phyloP scores from a whole-genome alignment of 2,888 invertebrate genomes.

The Trachelus tabidus region DNA sequence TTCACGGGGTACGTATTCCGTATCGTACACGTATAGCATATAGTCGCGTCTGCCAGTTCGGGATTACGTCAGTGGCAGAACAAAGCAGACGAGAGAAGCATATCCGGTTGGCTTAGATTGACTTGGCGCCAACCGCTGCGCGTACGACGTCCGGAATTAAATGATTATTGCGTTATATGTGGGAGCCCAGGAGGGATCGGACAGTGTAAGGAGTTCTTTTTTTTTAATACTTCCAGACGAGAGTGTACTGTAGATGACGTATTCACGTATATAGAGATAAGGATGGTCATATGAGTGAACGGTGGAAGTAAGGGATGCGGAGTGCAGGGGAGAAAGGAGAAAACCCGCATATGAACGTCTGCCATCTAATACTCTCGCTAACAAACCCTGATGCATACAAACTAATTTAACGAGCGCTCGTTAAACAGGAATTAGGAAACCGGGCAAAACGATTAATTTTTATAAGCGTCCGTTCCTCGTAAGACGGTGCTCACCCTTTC shows the following conservation, averaged over 20 bases:
- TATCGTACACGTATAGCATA: too few relatives aligned
- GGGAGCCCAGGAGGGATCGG: conserved; percentile 28
- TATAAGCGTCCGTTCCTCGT: conserved; percentile 32
- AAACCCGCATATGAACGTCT: conserved; percentile 31
- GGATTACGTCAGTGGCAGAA: conserved; percentile 55
- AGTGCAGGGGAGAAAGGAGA: conserved; percentile 19
- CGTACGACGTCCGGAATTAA: conserved; percentile 64
- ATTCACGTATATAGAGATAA: not conserved
- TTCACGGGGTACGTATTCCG: too few relatives aligned
- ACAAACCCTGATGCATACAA: conserved; percentile 23
- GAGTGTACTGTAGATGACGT: too few relatives aligned
- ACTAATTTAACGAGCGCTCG: conserved; percentile 28
- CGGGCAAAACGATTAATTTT: conserved; percentile 58
- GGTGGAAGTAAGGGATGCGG: conserved; percentile 15
- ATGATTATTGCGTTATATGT: conserved; percentile 63
- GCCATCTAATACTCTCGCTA: conserved; percentile 18
- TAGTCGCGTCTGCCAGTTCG: conserved; percentile 26
- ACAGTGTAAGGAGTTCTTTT: too few relatives aligned
- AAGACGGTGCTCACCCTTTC: not conserved
- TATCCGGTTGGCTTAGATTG: conserved; percentile 66
- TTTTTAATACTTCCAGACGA: too few relatives aligned
- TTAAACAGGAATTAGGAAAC: conserved; percentile 50
- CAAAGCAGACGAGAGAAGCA: conserved; percentile 56
- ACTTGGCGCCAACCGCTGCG: conserved; percentile 65
- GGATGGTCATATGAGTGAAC: not conserved